Evolutionary conservation across 2,113 vertebrate genomes (phyloP), one percentile per base, ranked within the genome.

Genomic region (Amazona guildingii): DNA sequence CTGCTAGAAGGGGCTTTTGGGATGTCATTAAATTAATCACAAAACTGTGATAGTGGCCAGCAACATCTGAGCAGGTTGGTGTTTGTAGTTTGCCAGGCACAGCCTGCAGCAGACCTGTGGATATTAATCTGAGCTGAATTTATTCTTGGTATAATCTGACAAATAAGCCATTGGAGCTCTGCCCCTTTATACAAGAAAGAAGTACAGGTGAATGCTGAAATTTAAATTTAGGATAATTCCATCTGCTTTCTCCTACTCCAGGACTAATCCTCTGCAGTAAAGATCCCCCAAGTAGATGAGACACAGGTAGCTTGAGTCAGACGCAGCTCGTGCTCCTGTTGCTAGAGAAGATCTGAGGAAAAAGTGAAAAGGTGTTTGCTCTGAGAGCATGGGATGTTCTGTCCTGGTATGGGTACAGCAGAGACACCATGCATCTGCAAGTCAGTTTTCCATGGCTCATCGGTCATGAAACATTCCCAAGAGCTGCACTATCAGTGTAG

Each of bases 311-410:
- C 13, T 44, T 29, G 43, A 85, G 25, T 51, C 14, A 41, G 44
- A 51, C 7, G 43, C 52, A 62, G 51, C 62, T 79, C 20, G 2
- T 13, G 29, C 62, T 63, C n/a, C 17, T 24, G 27, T 46, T 61
- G 79, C 73, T 70, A 6, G 37, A 49, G 70, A 13, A 49, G 72
- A 11, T 25, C 1, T 3, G 44, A 62, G 46, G 28, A 10, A 14
- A 8, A 64, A 63, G 52, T 10, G 10, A 61, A 12, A 49, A 21
- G 5, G 13, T n/a, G 43, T 59, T 92, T 90, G 37, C 43, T 52
- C 2, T 27, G 63, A 64, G 52, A 46, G 23, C 0, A 0, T 14
- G n/a, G n/a, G 64, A 6, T 12, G 9, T 20, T 57, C 81, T n/a
- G 43, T 19, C 31, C 64, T 5, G 2, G 5, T 9, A 6, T 41